Evolutionary conservation across 1,140 invertebrate genomes (phyloP), one percentile per base, ranked within the genome.

Genomic region (Augochlora pura): DNA sequence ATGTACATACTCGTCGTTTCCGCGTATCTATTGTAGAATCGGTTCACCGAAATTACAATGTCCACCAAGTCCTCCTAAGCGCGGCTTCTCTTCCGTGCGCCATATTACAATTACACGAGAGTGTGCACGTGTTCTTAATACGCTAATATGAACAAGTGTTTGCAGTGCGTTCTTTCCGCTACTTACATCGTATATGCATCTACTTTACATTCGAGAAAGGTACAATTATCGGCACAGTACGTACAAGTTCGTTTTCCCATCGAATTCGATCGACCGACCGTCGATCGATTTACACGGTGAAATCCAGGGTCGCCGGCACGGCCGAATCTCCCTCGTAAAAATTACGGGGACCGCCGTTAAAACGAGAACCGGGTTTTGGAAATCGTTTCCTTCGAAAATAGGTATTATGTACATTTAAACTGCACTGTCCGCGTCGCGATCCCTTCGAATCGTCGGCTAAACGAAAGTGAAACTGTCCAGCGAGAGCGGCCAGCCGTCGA

Each of bases 211-310:
- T 73, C 64, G 38, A 66, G 23, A 79, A 72, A 79, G 69, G 85
- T 89, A 88, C 89, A 90, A 46, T 69, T 85, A 89, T 83, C n/a
- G n/a, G 83, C 87, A 90, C 87, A 90, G 64, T 74, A 77, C 64
- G 52, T 67, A 71, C 62, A 75, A n/a, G 25, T 52, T 62, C 49
- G 46, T 52, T 14, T 10, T 25, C 14, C 32, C 14, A 9, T 1
- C 18, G 42, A 4, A 32, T 42, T 42, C 39, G 3, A 42, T 10
- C 39, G 39, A 7, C 39, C 7, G 14, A 14, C 46, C 25, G 0
- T 18, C 52, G n/a, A n/a, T 21, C 16, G 49, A 46, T 12, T 14
- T 46, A 32, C 32, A 32, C 4, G n/a, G n/a, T n/a, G n/a, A 32
- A 32, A 32, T 2, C 32, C 32, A 4, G 4, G 1, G 32, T 2